Base-by-base conservation (phyloP, 2,888 invertebrate genomes). In the Acholoe squamosa region DNA sequence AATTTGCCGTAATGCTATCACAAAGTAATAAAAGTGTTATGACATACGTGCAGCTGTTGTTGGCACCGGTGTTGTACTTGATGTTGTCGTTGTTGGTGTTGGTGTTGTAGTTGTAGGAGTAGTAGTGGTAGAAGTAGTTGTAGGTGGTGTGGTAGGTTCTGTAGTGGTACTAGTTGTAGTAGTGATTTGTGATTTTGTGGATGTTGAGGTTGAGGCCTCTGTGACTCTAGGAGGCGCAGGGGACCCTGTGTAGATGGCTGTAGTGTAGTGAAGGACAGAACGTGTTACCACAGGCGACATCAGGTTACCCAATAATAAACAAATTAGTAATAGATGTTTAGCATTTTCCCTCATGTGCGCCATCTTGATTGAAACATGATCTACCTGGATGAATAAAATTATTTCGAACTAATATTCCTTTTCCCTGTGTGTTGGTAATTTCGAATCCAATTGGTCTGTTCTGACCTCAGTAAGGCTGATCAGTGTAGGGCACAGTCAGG, bases 21-120 rank as follows among this genome's bases (percentile, higher is more conserved):
- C n/a, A n/a, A n/a, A n/a, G n/a, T n/a, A n/a, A n/a, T n/a, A n/a
- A n/a, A n/a, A n/a, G n/a, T n/a, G n/a, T n/a, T n/a, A n/a, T 43
- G 3, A 80, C 80, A 34, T n/a, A 86, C 54, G 31, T 86, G 86
- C 51, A 3, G 51, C 28, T 25, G 86, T 86, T 0, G 54, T 86
- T 54, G 86, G 28, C 28, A 22, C 10, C 22, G 84, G n/a, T 1
- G 84, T 43, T 28, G 84, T 19, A 3, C 28, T 54, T 86, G 54
- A 22, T 54, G 86, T 54, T n/a, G 86, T n/a, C n/a, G n/a, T 54
- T 54, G 54, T 86, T 5, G 56, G 14, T 25, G 5, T 28, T 22
- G n/a, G 28, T 12, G 86, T 52, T 19, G 86, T 52, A 0, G 86
- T 54, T 25, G n/a, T 43, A 7, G n/a, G 10, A 12, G 80, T 80